Percentiles rank a stretch among this genome's conserved stretches.
Conservation (phyloP, 2,888 invertebrate species). For the Antitype chi region DNA sequence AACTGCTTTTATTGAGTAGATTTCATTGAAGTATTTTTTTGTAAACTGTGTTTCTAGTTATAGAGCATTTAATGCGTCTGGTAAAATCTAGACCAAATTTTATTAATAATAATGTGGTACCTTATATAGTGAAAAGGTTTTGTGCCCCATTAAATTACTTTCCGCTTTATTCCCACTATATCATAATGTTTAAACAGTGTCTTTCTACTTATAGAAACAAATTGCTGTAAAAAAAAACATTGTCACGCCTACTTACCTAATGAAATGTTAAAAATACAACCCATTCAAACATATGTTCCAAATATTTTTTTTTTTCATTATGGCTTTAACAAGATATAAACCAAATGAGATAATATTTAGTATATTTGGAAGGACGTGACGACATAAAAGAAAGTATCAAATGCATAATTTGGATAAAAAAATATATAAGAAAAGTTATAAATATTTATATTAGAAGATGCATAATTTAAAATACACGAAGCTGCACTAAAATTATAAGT, state of each 20-base stretch:
- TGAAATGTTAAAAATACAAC: constrained; percentile 1
- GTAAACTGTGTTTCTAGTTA: background rate
- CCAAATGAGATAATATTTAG: background rate
- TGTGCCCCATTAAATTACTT: background rate
- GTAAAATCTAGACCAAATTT: background rate
- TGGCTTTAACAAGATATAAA: background rate
- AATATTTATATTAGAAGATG: background rate
- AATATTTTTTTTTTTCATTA: background rate
- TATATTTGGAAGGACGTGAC: background rate
- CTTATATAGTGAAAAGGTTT: background rate
- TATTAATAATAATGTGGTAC: background rate
- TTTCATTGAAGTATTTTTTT: background rate
- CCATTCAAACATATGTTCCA: background rate
- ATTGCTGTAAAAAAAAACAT: constrained; percentile 5
- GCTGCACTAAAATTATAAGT: constrained; percentile 8
- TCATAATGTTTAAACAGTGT: constrained; percentile 32
- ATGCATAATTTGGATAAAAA: constrained; percentile 3
- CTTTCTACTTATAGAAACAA: constrained; percentile 9
- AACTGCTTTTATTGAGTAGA: background rate
- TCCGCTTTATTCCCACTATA: background rate
- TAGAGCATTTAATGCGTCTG: background rate
- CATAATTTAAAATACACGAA: background rate
- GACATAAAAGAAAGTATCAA: background rate
- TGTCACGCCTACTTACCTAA: background rate
- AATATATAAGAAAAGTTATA: too few species aligned